These are phyloP conservation scores for Polypterus senegalus DNA, from an alignment of 2,113 vertebrate species.

Conservation along the genomic window DNA sequence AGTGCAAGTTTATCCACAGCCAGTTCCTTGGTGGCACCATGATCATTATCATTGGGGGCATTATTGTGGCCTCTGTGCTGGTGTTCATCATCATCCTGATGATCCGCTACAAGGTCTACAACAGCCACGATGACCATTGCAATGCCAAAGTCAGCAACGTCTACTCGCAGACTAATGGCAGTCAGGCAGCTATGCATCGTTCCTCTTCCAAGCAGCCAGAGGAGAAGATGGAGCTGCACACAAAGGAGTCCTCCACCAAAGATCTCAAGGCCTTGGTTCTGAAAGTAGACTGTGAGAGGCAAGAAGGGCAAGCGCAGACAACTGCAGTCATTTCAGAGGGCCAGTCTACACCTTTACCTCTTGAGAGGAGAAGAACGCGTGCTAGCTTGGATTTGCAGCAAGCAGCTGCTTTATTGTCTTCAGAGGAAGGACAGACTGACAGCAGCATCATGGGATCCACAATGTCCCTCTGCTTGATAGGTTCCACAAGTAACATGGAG, in stretches of 20 bases:
- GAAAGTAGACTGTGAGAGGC: constrained; percentile 30
- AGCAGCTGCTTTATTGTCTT: constrained; percentile 34
- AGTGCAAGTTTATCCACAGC: constrained; percentile 70
- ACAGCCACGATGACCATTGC: constrained; percentile 44
- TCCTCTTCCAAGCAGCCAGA: constrained; percentile 44
- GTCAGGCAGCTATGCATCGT: constrained; percentile 35
- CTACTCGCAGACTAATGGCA: constrained; percentile 74
- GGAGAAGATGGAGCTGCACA: constrained; percentile 40
- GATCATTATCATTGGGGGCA: constrained; percentile 90
- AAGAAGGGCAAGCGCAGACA: constrained; percentile 27
- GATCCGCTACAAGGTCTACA: constrained; percentile 84
- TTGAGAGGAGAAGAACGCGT: constrained; percentile 24
- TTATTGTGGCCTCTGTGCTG: constrained; percentile 85
- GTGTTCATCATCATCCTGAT: constrained; percentile 92
- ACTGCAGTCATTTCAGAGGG: constrained; percentile 27
- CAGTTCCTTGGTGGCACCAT: constrained; percentile 88
- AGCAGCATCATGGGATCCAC: constrained; percentile 62
- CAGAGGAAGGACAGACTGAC: constrained; percentile 60
- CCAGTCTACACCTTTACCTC: constrained; percentile 12
- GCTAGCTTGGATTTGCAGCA: constrained; percentile 44
- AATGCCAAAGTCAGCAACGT: constrained; percentile 57
- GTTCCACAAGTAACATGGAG: constrained; percentile 48
- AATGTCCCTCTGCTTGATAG: constrained; percentile 74
- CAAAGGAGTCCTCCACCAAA: constrained; percentile 25
- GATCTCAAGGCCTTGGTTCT: constrained; percentile 55